Conservation (phyloP, 2,797 vertebrate genomes). For the Pogonophryne albipinna region DNA sequence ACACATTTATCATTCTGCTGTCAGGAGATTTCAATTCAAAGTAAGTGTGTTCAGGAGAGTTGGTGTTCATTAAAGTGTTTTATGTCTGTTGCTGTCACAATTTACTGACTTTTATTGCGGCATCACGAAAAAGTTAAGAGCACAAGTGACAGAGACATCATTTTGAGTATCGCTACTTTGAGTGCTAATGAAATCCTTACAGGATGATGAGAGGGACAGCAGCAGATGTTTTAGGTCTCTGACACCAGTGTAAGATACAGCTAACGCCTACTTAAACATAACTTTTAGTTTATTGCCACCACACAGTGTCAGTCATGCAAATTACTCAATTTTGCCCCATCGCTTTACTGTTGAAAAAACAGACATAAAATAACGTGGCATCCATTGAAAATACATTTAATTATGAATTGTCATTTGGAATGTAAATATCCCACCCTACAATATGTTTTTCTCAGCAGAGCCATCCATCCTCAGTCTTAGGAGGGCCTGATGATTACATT, state of each 20-base stretch:
- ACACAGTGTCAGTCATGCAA: slow-evolving; percentile 1
- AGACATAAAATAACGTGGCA: neutral
- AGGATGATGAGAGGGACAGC: slow-evolving; percentile 27
- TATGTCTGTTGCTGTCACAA: slow-evolving; percentile 65
- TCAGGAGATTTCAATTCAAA: slow-evolving; percentile 65
- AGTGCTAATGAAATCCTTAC: slow-evolving; percentile 59
- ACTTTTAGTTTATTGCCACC: slow-evolving; percentile 13
- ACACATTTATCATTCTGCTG: slow-evolving; percentile 50
- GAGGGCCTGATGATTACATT: slow-evolving; percentile 38
- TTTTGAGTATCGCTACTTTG: slow-evolving; percentile 48
- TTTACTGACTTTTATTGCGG: slow-evolving; percentile 71
- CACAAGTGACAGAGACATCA: slow-evolving; percentile 34
- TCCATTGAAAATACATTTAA: slow-evolving; percentile 4
- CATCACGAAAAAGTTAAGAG: slow-evolving; percentile 50
- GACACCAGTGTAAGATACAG: neutral
- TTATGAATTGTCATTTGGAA: slow-evolving; percentile 12
- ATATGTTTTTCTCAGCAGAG: neutral
- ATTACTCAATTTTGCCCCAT: neutral
- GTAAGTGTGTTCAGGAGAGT: slow-evolving; percentile 45
- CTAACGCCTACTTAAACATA: neutral
- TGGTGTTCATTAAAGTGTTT: slow-evolving; percentile 69
- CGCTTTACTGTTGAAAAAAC: neutral
- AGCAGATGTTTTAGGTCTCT: slow-evolving; percentile 25
- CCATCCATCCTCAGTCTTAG: slow-evolving; percentile 14
- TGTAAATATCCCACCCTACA: neutral